Evolutionary conservation across 2,797 vertebrate species (phyloP), one percentile per base, ranked within the genome.

Genomic region (Pangasius djambal): DNA sequence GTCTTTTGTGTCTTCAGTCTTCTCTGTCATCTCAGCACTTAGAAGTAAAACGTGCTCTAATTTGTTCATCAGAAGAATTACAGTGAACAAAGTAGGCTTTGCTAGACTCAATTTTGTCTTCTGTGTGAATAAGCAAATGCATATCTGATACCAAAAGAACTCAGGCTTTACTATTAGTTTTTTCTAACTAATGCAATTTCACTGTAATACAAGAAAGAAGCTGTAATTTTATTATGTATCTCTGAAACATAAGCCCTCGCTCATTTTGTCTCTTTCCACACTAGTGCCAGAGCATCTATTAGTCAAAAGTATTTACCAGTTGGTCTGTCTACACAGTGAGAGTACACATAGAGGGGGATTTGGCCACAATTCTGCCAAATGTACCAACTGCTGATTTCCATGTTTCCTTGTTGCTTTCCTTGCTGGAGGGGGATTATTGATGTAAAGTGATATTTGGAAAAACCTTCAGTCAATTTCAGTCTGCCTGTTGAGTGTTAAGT

Each of bases 261-360:
- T 93, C 91, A 93, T 89, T 92, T 95, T 94, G 91, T 95, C 81
- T 52, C 15, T 48, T 78, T 50, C 1, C 16, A 84, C 94, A 94
- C 93, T 93, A 90, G 92, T 95, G 94, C 94, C 94, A 95, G 95
- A 95, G 93, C 94, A 95, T 96, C 95, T 97, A 96, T 97, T 97
- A 96, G 94, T 89, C 91, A 94, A 94, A 95, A 97, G 96, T 96
- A 96, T 96, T 97, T 96, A 96, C 95, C 95, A 96, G 94, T 96
- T 96, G 95, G 95, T 94, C 94, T 92, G 92, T 95, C 95, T 95
- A 94, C 95, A 96, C 83, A 95, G 93, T 96, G 93, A 95, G 95
- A 40, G 78, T 82, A 89, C 84, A 87, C 63, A 67, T 61, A 85
- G 83, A 87, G 86, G 81, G 74, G 72, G 87, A 83, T 88, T 83